Base-by-base conservation (phyloP, 2,888 invertebrate species). In the Sabatieria punctata region DNA sequence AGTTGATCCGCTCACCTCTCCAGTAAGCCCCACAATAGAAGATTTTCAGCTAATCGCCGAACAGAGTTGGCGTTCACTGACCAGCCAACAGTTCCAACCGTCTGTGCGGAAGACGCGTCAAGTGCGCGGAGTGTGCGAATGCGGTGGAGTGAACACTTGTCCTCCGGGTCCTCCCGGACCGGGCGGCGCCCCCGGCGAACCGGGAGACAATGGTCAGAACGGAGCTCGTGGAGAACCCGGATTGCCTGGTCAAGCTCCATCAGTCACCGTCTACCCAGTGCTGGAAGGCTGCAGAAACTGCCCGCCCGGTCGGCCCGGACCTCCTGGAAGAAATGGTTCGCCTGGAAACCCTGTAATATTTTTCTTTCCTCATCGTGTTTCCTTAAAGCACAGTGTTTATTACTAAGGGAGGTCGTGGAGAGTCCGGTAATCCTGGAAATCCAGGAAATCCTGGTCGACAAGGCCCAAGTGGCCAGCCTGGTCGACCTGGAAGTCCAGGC, bases 401-500 rank as follows among this genome's bases (percentile, higher is more conserved):
- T n/a, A n/a, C n/a, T n/a, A n/a, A n/a, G n/a, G n/a, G n/a, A n/a
- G n/a, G n/a, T n/a, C n/a, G n/a, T 25, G 46, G 26, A n/a, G 40
- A 25, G 23, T 54, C 51, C 53, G 58, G 49, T 52, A 55, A 38
- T 50, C 55, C 50, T 42, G 60, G 60, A 49, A 50, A 51, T 18
- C 53, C 54, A 43, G 59, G 59, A 49, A 53, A 54, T 41, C 51
- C 57, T n/a, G 57, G 53, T 49, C 45, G 49, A n/a, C 52, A 51
- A 40, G 57, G 58, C 51, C 37, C 45, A 18, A 56, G 57, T 44
- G 58, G 58, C 48, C 51, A 51, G 11, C 54, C 57, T 33, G 58
- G 58, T 48, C 50, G 49, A 26, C 49, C 56, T 53, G 56, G 58
- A 53, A 55, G 55, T 54, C 52, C 58, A 49, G 49, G 58, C 49